Conservation (phyloP, 2,888 invertebrate genomes). For the Petrolisthes manimaculis region DNA sequence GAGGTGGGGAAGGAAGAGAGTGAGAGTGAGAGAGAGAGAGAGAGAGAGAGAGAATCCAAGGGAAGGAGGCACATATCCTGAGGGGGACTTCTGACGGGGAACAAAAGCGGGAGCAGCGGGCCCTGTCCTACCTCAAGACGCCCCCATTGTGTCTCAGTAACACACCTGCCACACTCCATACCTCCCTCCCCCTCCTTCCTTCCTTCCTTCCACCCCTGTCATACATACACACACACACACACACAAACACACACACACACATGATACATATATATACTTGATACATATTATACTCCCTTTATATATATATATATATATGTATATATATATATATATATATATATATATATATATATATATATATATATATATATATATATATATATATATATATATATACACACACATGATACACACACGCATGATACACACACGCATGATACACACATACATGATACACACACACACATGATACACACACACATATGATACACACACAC, state of each 20-base stretch:
- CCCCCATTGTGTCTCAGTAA: not conserved
- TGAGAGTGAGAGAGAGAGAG: not conserved
- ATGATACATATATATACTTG: no score
- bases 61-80: not conserved
- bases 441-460: not conserved
- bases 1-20: not conserved
- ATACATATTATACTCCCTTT: no score
- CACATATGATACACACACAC: not conserved
- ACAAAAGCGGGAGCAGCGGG: not conserved
- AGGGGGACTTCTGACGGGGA: not conserved
- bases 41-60: not conserved
- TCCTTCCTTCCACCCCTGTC: no score
- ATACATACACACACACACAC: no score
- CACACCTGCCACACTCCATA: not conserved
- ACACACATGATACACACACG: not conserved
- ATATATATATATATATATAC: no score
- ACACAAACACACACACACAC: no score
- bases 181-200: not conserved
- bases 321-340: no score
- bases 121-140: not conserved
- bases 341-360: no score
- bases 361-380: no score
- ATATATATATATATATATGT: no score
- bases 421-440: not conserved
- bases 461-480: not conserved